A percentile compares a stretch with the other conserved stretches of the same genome.
Evolutionary conservation across 2,113 vertebrate species (phyloP).

Genomic region (Dasypus novemcinctus): DNA sequence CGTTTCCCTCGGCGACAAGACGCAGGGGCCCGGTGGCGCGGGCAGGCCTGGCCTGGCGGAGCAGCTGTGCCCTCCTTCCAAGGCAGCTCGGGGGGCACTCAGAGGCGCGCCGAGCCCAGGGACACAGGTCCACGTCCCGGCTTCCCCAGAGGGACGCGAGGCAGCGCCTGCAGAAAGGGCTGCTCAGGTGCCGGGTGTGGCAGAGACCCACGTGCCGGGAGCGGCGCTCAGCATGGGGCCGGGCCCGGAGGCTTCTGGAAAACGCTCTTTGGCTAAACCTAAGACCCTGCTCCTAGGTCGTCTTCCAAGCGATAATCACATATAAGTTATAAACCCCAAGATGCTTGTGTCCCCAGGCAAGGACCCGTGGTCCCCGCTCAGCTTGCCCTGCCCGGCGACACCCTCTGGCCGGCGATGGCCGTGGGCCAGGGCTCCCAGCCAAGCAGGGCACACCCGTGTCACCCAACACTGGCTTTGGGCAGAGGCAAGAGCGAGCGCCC

Average conservation of each 20-base stretch:
- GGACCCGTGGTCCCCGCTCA: background rate
- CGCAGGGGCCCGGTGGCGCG: background rate
- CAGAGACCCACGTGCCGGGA: accelerated
- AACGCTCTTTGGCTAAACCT: background rate
- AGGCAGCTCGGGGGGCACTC: constrained; percentile 32
- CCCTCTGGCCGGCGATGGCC: background rate
- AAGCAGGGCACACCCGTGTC: background rate
- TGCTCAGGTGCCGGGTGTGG: background rate
- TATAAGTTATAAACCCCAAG: background rate
- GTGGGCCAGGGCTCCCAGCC: background rate
- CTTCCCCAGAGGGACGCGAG: background rate
- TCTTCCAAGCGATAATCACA: background rate
- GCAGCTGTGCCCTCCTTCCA: background rate
- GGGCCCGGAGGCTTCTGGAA: background rate
- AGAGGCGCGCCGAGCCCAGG: background rate
- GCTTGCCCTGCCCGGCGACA: background rate
- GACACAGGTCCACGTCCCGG: constrained; percentile 13
- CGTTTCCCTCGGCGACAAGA: background rate
- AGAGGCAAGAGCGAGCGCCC: background rate
- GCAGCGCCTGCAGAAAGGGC: background rate
- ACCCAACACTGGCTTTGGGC: background rate
- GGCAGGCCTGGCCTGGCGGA: background rate
- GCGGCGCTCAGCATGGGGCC: accelerated
- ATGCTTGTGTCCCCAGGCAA: background rate
- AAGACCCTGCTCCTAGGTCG: background rate